phyloP scores from a whole-genome alignment of 2,888 invertebrate species.

The Plagodis dolabraria region DNA sequence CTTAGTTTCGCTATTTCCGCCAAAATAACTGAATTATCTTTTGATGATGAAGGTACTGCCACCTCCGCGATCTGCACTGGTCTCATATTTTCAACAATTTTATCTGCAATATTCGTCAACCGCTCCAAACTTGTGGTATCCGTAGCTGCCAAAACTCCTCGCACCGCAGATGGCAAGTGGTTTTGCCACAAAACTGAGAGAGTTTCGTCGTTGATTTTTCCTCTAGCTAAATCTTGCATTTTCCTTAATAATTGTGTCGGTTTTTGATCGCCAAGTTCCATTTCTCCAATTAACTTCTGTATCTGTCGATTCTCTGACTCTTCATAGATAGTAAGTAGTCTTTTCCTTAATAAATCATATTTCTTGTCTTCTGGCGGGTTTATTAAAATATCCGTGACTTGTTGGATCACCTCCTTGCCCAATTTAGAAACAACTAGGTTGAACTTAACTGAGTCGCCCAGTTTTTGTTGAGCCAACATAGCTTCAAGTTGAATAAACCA shows the following conservation, averaged over 20 bases:
- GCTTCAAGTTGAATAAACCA: too few relatives aligned
- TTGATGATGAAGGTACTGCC: neutral
- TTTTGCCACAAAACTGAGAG: conserved; percentile 19
- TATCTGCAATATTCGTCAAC: conserved; percentile 8
- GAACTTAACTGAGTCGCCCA: neutral
- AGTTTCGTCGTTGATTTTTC: conserved; percentile 20
- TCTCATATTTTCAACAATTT: conserved; percentile 8
- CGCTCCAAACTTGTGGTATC: neutral
- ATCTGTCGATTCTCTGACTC: conserved; percentile 11
- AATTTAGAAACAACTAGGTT: neutral
- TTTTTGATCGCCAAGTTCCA: conserved; percentile 31
- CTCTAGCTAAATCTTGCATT: conserved; percentile 28
- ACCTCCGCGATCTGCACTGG: neutral
- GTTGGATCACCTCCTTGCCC: neutral
- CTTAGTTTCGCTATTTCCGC: conserved; percentile 8
- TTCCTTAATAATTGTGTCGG: conserved; percentile 29
- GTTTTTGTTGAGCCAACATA: too few relatives aligned
- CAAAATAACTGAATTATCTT: neutral
- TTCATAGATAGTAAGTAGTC: conserved; percentile 23
- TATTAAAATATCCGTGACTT: neutral
- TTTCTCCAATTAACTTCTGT: conserved; percentile 23
- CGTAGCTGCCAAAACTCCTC: conserved; percentile 1
- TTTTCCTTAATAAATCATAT: conserved; percentile 24
- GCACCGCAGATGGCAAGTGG: conserved; percentile 10
- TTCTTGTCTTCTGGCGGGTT: conserved; percentile 28